Percentiles rank a stretch among this genome's conserved stretches.
phyloP scores from a whole-genome alignment of 2,888 invertebrate genomes.

The Morinoia aosen region DNA sequence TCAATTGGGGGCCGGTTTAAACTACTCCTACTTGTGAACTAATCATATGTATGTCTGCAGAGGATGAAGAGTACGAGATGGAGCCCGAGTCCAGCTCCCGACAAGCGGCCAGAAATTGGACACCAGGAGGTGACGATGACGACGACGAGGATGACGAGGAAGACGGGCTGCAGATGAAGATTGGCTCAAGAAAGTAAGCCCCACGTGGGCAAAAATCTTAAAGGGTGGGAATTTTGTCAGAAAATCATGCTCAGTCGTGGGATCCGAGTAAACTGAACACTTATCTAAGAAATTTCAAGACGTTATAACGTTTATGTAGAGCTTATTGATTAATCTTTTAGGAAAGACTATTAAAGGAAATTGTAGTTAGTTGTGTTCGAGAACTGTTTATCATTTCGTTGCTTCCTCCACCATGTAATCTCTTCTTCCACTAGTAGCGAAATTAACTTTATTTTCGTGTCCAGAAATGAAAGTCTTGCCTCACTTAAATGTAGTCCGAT shows the following conservation, averaged over 20 bases:
- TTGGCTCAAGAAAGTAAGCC: constrained; percentile 38
- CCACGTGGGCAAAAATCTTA: background rate
- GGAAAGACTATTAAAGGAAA: background rate
- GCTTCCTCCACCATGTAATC: background rate
- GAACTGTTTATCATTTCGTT: background rate
- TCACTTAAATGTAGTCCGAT: background rate
- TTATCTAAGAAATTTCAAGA: background rate
- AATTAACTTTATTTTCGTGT: background rate
- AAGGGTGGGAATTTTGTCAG: background rate
- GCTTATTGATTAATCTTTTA: background rate
- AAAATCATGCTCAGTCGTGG: background rate
- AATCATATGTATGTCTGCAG: constrained; percentile 38
- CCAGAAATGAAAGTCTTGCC: background rate
- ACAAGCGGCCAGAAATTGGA: constrained; percentile 45
- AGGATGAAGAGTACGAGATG: constrained; percentile 66
- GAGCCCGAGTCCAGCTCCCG: constrained; percentile 55
- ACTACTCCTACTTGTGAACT: background rate
- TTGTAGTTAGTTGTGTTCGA: background rate
- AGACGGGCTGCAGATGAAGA: constrained; percentile 66
- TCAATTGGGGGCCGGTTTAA: too few relatives aligned
- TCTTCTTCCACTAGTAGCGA: background rate
- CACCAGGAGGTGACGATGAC: constrained; percentile 50
- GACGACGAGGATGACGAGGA: constrained; percentile 65
- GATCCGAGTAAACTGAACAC: background rate
- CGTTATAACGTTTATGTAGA: background rate